Base-by-base conservation (phyloP, 2,113 vertebrate species). In the Spermophilus dauricus region DNA sequence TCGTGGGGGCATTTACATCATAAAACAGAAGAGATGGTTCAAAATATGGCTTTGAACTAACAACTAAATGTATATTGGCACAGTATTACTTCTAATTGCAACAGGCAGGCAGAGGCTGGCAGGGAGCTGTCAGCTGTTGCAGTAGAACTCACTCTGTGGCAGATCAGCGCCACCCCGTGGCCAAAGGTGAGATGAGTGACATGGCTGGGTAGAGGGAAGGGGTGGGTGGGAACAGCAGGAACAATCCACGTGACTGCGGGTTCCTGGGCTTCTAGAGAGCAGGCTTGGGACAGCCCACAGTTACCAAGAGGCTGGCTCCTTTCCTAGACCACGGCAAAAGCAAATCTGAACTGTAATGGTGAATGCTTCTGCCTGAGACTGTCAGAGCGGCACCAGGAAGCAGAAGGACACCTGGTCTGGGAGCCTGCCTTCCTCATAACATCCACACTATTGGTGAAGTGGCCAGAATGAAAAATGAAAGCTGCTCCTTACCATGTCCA, bases 81-180 rank as follows among this genome's bases (percentile, higher is more conserved):
- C 51, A 26, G 63, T 53, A 39, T 51, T 82, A 56, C 39, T 91
- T 39, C 1, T 2, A 42, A 81, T 72, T 53, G 42, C 48, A 53
- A 28, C 14, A 61, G 70, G 76, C 45, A 20, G n/a, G 37, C 32
- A 69, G 26, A 39, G 61, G 10, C 12, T 26, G 9, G 30, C 58
- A 39, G 18, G 45, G 16, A 89, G 24, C 37, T 89, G 58, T 45
- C 75, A 34, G 0, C 70, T 20, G 26, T 37, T 67, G 37, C 24
- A 28, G 39, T 7, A 10, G 6, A 63, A 83, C 42, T 85, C 12
- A 2, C 63, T 91, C 45, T 84, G 0, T 63, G 84, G 94, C 4
- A 48, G n/a, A 65, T 72, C 18, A 65, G 96, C 81, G 86, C 97
- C 98, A 96, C 97, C 96, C 61, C 30, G 92, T 39, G 98, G 98